Conservation (phyloP, 2,888 invertebrate species). For the Parapristionchus giblindavisi region DNA sequence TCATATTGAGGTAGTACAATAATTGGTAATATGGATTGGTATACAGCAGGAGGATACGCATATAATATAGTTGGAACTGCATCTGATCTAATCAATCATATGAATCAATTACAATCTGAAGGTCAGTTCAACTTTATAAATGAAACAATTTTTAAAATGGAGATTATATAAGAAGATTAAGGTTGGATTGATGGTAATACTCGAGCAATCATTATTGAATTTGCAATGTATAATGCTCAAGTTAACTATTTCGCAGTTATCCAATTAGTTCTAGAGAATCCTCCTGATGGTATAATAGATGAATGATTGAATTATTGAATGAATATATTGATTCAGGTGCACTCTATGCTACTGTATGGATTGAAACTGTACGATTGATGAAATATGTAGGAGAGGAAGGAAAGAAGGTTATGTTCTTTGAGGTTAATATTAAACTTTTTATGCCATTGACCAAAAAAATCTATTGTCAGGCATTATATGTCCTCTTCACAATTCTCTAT, state of each 20-base stretch:
- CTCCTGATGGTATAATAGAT: slow-evolving; percentile 40
- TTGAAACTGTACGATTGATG: slow-evolving; percentile 56
- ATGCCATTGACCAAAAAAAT: not conserved
- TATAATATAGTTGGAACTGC: slow-evolving; percentile 49
- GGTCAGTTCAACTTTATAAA: too few species aligned
- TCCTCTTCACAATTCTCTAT: slow-evolving; percentile 47
- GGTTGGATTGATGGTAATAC: slow-evolving; percentile 73
- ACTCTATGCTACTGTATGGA: slow-evolving; percentile 48
- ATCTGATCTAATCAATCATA: slow-evolving; percentile 48
- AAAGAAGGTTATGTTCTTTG: slow-evolving; percentile 46
- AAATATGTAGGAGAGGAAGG: slow-evolving; percentile 51
- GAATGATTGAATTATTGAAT: not conserved
- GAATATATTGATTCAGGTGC: slow-evolving; percentile 27
- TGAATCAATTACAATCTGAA: slow-evolving; percentile 65
- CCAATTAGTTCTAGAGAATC: slow-evolving; percentile 53
- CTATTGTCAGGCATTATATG: slow-evolving; percentile 44
- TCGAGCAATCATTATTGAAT: slow-evolving; percentile 74
- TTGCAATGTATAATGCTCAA: slow-evolving; percentile 74
- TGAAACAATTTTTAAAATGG: not conserved
- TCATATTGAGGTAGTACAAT: slow-evolving; percentile 6
- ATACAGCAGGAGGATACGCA: slow-evolving; percentile 55
- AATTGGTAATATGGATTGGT: slow-evolving; percentile 39
- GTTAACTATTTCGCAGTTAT: slow-evolving; percentile 64
- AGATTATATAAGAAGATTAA: too few species aligned
- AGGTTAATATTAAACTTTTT: slow-evolving; percentile 36